A percentile compares a stretch with the other conserved stretches of the same genome.
These are phyloP conservation scores for Leptestheria dahalacensis DNA, from an alignment of 1,140 invertebrate genomes.

Conservation along the genomic window DNA sequence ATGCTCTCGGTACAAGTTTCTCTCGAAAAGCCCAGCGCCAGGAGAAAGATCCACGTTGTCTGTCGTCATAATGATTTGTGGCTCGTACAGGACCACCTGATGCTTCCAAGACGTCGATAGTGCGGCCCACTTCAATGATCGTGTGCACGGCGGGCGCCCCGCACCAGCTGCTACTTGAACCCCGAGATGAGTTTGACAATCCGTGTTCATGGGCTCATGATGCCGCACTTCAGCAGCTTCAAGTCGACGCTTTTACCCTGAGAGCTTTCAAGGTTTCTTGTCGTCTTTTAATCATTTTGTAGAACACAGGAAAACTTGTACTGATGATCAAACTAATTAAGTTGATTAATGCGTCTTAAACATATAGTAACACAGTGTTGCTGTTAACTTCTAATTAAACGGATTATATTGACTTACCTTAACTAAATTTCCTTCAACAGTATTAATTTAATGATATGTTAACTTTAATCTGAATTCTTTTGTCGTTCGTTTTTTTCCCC, in stretches of 20 bases:
- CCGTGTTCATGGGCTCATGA: slow-evolving; percentile 35
- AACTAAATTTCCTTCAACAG: too few species aligned
- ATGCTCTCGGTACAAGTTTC: too few species aligned
- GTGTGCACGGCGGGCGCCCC: slow-evolving; percentile 60
- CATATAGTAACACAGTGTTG: too few species aligned
- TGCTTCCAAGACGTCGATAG: slow-evolving; percentile 65
- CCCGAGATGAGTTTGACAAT: slow-evolving; percentile 77
- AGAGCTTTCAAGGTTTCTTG: slow-evolving; percentile 1
- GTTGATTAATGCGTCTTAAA: too few species aligned
- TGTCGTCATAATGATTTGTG: too few species aligned
- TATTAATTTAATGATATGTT: too few species aligned
- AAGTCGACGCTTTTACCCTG: slow-evolving; percentile 13
- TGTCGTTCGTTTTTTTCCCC: slow-evolving; percentile 17
- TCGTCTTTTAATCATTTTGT: slow-evolving; percentile 10
- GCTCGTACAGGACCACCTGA: slow-evolving; percentile 55
- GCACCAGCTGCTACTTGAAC: slow-evolving; percentile 69
- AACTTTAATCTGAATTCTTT: slow-evolving; percentile 7
- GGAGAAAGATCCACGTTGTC: too few species aligned
- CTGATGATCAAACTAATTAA: too few species aligned
- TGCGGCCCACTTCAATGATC: slow-evolving; percentile 70
- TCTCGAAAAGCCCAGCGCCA: too few species aligned
- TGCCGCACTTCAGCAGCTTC: not conserved
- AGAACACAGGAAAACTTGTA: too few species aligned
- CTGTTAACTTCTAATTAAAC: too few species aligned
- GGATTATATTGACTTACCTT: too few species aligned